These are phyloP conservation scores for Saxidomus purpurata DNA, from an alignment of 1,140 invertebrate species.

Conservation along the genomic window DNA sequence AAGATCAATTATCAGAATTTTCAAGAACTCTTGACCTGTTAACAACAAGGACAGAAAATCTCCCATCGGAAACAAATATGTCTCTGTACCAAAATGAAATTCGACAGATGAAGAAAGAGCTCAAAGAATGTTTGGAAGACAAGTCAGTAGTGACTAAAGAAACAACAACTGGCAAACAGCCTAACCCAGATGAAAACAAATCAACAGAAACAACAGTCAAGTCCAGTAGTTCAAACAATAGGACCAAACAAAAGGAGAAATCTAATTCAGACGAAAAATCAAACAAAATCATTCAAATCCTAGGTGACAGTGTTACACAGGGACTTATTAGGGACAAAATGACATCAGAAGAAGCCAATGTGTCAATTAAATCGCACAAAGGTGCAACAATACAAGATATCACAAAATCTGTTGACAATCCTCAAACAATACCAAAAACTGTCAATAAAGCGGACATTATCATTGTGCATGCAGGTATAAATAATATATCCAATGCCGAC, in stretches of 20 bases:
- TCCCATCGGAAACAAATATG: neutral
- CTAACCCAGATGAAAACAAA: neutral
- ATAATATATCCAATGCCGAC: neutral
- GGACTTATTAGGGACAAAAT: neutral
- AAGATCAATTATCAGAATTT: neutral
- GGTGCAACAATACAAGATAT: neutral
- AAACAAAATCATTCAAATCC: neutral
- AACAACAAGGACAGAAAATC: neutral
- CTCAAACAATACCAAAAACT: neutral
- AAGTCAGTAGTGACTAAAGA: neutral
- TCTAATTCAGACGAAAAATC: neutral
- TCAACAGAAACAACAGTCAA: neutral
- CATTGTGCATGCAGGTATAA: neutral
- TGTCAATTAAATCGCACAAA: neutral
- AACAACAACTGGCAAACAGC: neutral
- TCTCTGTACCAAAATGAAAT: neutral
- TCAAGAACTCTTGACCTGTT: neutral
- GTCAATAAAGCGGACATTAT: neutral
- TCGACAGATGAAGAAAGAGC: neutral
- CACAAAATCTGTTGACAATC: neutral
- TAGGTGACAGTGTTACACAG: neutral
- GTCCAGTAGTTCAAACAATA: neutral
- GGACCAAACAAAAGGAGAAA: neutral
- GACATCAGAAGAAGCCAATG: neutral
- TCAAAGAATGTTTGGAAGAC: neutral